These are phyloP conservation scores for Heliconius sara DNA, from an alignment of 2,888 invertebrate genomes.

Conservation along the genomic window DNA sequence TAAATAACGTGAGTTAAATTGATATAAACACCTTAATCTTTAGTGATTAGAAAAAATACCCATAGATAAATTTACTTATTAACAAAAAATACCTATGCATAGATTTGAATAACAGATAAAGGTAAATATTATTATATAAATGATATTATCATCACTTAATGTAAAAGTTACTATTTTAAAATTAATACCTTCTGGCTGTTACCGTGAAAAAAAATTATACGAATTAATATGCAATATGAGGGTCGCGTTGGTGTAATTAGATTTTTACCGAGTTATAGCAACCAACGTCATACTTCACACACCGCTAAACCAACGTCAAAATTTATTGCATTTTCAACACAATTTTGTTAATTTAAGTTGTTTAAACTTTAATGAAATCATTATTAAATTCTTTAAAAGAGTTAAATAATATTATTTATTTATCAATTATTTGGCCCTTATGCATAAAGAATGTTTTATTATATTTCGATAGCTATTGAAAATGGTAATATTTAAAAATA, in stretches of 20 bases:
- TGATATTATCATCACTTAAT: not conserved
- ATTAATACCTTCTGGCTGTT: not conserved
- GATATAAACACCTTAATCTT: not conserved
- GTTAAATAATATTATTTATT: not conserved
- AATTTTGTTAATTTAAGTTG: not conserved
- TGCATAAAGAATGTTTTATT: too few relatives aligned
- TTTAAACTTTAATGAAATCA: not conserved
- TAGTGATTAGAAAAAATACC: not conserved
- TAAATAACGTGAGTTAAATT: not conserved
- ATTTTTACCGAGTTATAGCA: constrained; percentile 18
- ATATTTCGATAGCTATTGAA: too few relatives aligned
- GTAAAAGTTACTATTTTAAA: not conserved
- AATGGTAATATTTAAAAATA: too few relatives aligned
- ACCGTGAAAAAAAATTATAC: not conserved
- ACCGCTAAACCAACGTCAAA: not conserved
- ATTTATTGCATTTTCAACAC: not conserved
- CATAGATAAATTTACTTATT: not conserved
- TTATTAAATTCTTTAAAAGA: not conserved
- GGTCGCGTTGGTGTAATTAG: constrained; percentile 22
- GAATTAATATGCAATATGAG: constrained; percentile 24
- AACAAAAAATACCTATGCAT: not conserved
- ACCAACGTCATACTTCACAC: constrained; percentile 1
- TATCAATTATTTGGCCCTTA: too few relatives aligned
- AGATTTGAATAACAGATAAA: not conserved
- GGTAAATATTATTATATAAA: not conserved